These are phyloP conservation scores for Himalopsyche tibetana DNA, from an alignment of 2,888 invertebrate genomes.

Conservation along the genomic window DNA sequence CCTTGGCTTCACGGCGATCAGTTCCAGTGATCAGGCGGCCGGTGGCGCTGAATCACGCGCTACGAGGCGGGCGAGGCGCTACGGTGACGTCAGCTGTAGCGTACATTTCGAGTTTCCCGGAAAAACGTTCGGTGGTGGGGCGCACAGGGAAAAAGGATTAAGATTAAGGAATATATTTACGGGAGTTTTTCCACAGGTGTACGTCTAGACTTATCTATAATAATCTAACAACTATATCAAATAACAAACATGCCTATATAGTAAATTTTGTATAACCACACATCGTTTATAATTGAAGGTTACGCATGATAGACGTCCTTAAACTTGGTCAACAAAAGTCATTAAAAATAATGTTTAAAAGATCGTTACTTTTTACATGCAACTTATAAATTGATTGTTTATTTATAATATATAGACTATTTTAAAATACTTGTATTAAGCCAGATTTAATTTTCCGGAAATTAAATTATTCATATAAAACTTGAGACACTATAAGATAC, in stretches of 20 bases:
- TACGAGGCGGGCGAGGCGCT: constrained; percentile 17
- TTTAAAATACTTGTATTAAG: too few relatives aligned
- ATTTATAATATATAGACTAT: too few relatives aligned
- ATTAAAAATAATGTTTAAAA: background rate
- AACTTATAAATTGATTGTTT: too few relatives aligned
- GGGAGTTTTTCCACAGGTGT: background rate
- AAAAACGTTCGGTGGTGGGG: background rate
- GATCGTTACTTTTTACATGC: too few relatives aligned
- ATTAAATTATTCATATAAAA: too few relatives aligned
- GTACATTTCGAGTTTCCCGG: constrained; percentile 39
- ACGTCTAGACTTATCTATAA: background rate
- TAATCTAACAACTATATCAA: too few relatives aligned
- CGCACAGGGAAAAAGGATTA: background rate
- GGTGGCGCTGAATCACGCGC: background rate
- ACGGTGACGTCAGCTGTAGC: constrained; percentile 16
- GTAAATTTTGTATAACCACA: too few relatives aligned
- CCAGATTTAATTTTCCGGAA: too few relatives aligned
- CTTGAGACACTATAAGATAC: too few relatives aligned
- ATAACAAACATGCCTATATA: too few relatives aligned
- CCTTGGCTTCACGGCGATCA: background rate
- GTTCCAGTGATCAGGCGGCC: background rate
- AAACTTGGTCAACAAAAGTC: background rate
- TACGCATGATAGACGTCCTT: background rate
- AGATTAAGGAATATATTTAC: constrained; percentile 2
- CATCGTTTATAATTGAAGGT: background rate